phyloP scores from a whole-genome alignment of 1,140 invertebrate species.

The Drosophila repletoides region DNA sequence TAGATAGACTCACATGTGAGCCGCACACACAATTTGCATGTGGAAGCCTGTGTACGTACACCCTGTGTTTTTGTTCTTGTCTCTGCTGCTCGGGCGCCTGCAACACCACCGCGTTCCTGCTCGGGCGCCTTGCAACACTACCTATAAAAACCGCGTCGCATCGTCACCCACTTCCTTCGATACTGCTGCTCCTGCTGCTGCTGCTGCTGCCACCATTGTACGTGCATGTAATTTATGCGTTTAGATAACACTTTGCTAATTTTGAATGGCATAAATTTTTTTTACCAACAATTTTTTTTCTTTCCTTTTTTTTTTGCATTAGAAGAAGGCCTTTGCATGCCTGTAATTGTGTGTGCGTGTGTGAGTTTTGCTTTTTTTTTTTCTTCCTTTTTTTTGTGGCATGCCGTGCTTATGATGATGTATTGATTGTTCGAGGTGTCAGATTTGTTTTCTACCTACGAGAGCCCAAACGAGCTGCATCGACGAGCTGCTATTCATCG shows the following conservation, averaged over 20 bases:
- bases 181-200: slow-evolving; percentile 6
- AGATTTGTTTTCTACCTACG: slow-evolving; percentile 63
- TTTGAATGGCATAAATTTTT: slow-evolving; percentile 81
- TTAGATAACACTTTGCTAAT: slow-evolving; percentile 81
- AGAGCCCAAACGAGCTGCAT: slow-evolving; percentile 14
- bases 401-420: slow-evolving; percentile 77
- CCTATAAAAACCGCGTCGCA: too few species aligned
- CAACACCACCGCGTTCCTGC: background rate
- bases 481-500: background rate
- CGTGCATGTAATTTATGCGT: slow-evolving; percentile 81
- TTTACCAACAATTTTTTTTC: slow-evolving; percentile 20
- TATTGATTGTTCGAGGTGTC: slow-evolving; percentile 80
- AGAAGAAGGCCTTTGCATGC: slow-evolving; percentile 40
- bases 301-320: slow-evolving; percentile 10
- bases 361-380: slow-evolving; percentile 25
- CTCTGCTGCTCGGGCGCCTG: slow-evolving; percentile 20
- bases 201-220: slow-evolving; percentile 48
- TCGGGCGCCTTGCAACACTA: slow-evolving; percentile 8
- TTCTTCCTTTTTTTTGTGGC: slow-evolving; percentile 37
- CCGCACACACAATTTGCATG: slow-evolving; percentile 67
- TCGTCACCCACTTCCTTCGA: slow-evolving; percentile 36
- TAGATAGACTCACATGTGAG: slow-evolving; percentile 20
- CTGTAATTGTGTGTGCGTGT: slow-evolving; percentile 76
- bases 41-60: slow-evolving; percentile 25
- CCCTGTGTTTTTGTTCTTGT: slow-evolving; percentile 15